These are phyloP conservation scores for Stegophylla sp. DNA, from an alignment of 2,888 invertebrate species.

Conservation along the genomic window DNA sequence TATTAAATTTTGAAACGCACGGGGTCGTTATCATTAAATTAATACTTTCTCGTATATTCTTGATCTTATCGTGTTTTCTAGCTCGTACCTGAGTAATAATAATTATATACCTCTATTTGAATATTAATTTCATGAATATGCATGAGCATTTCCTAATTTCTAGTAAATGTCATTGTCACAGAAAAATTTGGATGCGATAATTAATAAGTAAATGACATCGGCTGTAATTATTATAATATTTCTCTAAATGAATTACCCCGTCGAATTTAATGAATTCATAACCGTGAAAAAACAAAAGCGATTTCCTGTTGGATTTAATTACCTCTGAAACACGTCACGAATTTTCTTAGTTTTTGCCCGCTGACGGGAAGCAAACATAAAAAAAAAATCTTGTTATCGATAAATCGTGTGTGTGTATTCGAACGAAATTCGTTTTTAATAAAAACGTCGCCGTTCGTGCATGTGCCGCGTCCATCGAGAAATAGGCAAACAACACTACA, in stretches of 20 bases:
- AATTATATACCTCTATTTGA: no score
- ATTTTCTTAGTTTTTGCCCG: no score
- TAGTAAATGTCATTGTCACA: conserved; percentile 37
- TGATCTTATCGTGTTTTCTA: conserved; percentile 23
- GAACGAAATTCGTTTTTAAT: no score
- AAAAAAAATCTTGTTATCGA: no score
- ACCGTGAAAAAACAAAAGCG: neutral
- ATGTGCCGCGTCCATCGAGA: no score
- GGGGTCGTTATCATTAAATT: neutral
- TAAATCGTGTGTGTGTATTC: no score
- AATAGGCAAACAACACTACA: neutral
- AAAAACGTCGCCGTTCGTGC: neutral
- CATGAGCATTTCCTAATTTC: conserved; percentile 25
- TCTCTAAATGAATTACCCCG: conserved; percentile 18
- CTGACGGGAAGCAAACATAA: no score
- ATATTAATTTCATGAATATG: conserved; percentile 31
- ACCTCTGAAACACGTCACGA: no score
- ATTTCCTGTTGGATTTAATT: no score
- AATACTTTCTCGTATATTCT: conserved; percentile 28
- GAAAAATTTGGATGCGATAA: neutral
- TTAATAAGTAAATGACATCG: neutral
- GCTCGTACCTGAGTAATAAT: conserved; percentile 24
- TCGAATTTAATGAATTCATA: neutral
- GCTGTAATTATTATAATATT: conserved; percentile 34
- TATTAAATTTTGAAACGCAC: no score